phyloP scores from a whole-genome alignment of 2,113 vertebrate genomes.

The Spermophilus dauricus region DNA sequence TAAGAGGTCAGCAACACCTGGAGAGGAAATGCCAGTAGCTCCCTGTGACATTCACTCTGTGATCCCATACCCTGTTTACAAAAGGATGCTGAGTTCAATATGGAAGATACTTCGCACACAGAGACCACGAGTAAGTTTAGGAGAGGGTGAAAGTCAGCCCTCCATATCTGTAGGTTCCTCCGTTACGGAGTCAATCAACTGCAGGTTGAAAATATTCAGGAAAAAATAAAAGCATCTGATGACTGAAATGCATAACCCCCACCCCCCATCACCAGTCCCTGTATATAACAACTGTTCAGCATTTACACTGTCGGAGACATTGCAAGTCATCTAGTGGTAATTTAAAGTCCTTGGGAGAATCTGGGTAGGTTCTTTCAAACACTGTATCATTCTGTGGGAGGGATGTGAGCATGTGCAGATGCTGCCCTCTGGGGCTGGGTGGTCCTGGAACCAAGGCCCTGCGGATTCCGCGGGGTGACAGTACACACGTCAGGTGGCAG shows the following conservation, averaged over 20 bases:
- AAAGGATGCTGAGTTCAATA: not conserved
- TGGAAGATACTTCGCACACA: not conserved
- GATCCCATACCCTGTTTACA: not conserved
- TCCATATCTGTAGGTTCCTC: not conserved
- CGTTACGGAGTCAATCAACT: not conserved
- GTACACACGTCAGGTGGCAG: not conserved
- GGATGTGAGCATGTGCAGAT: not conserved
- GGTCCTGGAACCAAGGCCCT: not conserved
- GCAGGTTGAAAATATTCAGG: not conserved
- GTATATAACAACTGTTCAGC: not conserved
- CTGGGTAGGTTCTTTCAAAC: not conserved
- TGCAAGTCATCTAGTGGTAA: too few species aligned
- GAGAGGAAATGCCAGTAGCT: not conserved
- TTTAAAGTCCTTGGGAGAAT: not conserved
- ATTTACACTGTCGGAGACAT: too few species aligned
- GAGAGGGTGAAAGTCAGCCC: not conserved
- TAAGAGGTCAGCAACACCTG: not conserved
- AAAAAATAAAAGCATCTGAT: not conserved
- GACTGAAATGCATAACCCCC: not conserved
- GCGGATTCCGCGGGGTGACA: not conserved
- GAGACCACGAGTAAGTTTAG: not conserved
- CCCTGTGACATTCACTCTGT: not conserved
- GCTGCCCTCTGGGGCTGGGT: too few species aligned
- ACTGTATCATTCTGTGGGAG: not conserved
- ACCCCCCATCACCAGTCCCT: too few species aligned